These are phyloP conservation scores for Heliocidaris erythrogramma DNA, from an alignment of 35 echinoderm and acorn worm species.

Conservation along the genomic window DNA sequence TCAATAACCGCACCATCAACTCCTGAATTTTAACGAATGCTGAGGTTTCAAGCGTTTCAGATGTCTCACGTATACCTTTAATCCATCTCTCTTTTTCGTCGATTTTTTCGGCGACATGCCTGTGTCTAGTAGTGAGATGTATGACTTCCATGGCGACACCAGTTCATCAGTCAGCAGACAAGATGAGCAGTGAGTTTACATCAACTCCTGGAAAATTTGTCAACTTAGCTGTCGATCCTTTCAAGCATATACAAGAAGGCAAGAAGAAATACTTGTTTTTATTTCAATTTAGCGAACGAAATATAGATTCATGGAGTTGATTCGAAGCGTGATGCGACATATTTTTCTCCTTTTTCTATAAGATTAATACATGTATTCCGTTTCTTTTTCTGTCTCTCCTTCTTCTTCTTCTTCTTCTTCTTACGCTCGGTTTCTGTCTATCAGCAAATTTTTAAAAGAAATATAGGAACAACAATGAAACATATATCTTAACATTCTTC, in stretches of 20 bases:
- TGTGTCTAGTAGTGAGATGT: slow-evolving; percentile 22
- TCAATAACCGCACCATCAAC: too few relatives aligned
- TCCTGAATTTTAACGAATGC: too few relatives aligned
- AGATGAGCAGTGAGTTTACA: slow-evolving; percentile 35
- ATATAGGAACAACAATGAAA: too few relatives aligned
- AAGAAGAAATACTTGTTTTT: slow-evolving; percentile 17
- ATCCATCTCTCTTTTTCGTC: neutral
- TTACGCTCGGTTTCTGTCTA: too few relatives aligned
- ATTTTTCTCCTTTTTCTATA: neutral
- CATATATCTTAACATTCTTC: too few relatives aligned
- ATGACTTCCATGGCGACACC: slow-evolving; percentile 22
- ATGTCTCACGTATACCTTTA: neutral
- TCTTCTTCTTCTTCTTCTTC: neutral
- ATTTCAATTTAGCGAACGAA: slow-evolving; percentile 33
- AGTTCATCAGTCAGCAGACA: slow-evolving; percentile 29
- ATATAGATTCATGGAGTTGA: slow-evolving; percentile 11
- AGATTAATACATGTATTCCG: neutral
- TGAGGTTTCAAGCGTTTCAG: too few relatives aligned
- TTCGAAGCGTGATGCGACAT: neutral
- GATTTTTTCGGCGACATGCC: neutral
- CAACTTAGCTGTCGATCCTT: slow-evolving; percentile 34
- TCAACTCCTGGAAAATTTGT: slow-evolving; percentile 15
- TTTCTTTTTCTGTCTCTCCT: neutral
- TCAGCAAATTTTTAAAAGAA: too few relatives aligned
- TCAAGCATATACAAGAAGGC: neutral